These are phyloP conservation scores for Mesocricetus auratus DNA, from an alignment of 2,113 vertebrate genomes.

Conservation along the genomic window DNA sequence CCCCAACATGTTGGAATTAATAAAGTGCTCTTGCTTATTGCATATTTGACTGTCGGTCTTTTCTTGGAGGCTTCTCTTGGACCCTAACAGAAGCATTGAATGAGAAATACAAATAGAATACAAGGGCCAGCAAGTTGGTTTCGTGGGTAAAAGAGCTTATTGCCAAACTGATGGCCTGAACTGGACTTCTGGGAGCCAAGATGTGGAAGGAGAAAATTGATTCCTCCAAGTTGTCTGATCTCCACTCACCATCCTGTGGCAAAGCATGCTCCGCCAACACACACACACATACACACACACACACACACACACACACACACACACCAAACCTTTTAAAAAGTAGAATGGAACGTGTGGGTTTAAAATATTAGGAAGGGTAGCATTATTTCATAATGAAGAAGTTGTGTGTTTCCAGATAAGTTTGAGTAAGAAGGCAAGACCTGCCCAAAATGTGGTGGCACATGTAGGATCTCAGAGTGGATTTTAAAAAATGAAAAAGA, in stretches of 20 bases:
- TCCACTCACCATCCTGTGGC: background rate
- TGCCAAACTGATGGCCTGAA: background rate
- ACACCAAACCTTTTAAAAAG: background rate
- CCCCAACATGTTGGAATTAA: no score
- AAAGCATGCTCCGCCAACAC: background rate
- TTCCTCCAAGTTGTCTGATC: background rate
- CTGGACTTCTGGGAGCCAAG: no score
- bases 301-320: background rate
- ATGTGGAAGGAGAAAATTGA: background rate
- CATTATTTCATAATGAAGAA: slow-evolving; percentile 44
- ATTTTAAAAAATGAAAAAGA: background rate
- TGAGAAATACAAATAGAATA: background rate
- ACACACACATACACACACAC: background rate
- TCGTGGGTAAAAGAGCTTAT: background rate
- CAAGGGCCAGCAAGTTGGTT: no score
- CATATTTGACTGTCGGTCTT: no score
- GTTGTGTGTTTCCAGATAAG: background rate
- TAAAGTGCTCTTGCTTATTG: no score
- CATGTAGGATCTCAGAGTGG: background rate
- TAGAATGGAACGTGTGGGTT: background rate
- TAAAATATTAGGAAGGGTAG: background rate
- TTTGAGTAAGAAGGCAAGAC: background rate
- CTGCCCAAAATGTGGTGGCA: background rate
- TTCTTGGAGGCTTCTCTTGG: no score
- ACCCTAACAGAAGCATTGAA: background rate